Percentiles rank a stretch among this genome's conserved stretches.
These are phyloP conservation scores for Drosophila setosimentum DNA, from an alignment of 2,888 invertebrate species.

Conservation along the genomic window DNA sequence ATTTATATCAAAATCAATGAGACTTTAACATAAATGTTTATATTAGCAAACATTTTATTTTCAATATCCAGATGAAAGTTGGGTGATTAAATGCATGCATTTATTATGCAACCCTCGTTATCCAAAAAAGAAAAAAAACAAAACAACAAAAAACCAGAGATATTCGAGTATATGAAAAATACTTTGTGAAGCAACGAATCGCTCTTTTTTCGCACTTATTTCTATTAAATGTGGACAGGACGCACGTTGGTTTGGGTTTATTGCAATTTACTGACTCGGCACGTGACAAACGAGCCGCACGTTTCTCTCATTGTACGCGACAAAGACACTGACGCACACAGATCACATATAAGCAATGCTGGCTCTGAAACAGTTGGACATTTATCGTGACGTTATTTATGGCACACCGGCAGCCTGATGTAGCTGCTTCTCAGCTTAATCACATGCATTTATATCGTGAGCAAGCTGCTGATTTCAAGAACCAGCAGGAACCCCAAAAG, in stretches of 20 bases:
- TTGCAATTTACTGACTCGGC: constrained; percentile 81
- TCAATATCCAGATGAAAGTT: background rate
- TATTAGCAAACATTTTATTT: background rate
- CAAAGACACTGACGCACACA: constrained; percentile 31
- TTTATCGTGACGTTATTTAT: constrained; percentile 52
- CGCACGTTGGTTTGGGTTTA: constrained; percentile 75
- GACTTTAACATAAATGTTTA: background rate
- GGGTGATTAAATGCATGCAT: background rate
- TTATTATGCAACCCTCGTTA: background rate
- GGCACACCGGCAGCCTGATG: constrained; percentile 26
- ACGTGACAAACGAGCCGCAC: constrained; percentile 82
- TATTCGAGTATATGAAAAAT: constrained; percentile 28
- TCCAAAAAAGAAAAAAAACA: background rate
- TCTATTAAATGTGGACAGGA: constrained; percentile 67
- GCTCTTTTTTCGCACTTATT: constrained; percentile 49
- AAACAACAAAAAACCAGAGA: background rate
- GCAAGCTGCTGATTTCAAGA: constrained; percentile 39
- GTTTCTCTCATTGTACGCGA: constrained; percentile 65
- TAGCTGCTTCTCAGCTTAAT: constrained; percentile 33
- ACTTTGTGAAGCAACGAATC: constrained; percentile 8
- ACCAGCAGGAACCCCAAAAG: background rate
- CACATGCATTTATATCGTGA: constrained; percentile 51
- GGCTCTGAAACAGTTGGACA: constrained; percentile 24
- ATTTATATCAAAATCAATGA: background rate
- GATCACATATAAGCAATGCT: constrained; percentile 58